Percentiles rank a stretch among this genome's conserved stretches.
Conservation (phyloP, 1,140 invertebrate species). For the Dinothrombium tinctorium region DNA sequence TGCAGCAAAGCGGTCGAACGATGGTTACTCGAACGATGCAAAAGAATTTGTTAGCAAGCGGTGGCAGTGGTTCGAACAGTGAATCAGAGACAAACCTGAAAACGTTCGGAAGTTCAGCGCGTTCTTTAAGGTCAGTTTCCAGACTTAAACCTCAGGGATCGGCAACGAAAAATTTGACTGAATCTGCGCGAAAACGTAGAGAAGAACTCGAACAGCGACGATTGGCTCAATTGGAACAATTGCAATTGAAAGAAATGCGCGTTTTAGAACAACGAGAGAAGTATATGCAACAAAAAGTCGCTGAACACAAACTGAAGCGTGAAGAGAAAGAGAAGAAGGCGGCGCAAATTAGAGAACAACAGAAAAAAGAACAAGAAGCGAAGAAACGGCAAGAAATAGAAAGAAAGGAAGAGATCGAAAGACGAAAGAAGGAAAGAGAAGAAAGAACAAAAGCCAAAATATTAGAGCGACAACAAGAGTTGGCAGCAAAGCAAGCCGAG, state of each 20-base stretch:
- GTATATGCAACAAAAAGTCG: neutral
- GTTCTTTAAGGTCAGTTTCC: too few relatives aligned
- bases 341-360: neutral
- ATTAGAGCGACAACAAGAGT: neutral
- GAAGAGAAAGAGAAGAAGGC: neutral
- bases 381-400: neutral
- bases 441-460: neutral
- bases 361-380: neutral
- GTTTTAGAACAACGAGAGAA: neutral
- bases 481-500: neutral
- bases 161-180: neutral
- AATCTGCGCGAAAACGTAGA: neutral
- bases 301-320: neutral
- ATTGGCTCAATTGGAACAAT: neutral
- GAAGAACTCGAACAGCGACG: neutral
- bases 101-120: too few relatives aligned
- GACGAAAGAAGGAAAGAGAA: constrained; percentile 1
- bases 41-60: too few relatives aligned
- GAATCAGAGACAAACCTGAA: too few relatives aligned
- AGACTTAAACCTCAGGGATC: too few relatives aligned
- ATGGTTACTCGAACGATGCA: too few relatives aligned
- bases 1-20: too few relatives aligned
- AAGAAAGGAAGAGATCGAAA: neutral
- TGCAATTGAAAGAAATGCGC: neutral
- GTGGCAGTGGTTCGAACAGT: too few relatives aligned